phyloP scores from a whole-genome alignment of 92 coral and sea anemone genomes.

The Phenganax stokvisi region DNA sequence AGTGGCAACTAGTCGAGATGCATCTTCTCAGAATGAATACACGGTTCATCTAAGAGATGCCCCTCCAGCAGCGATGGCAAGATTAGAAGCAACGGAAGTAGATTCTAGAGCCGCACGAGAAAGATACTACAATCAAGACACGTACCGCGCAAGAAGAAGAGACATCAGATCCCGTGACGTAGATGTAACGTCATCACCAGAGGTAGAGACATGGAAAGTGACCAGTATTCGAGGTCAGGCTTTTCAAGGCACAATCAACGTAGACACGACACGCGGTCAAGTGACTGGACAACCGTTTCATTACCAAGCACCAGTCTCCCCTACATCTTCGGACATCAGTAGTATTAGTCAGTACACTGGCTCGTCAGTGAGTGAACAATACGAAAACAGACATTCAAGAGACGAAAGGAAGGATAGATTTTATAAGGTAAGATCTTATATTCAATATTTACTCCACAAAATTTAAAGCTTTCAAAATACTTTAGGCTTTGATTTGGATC shows the following conservation, averaged over 20 bases:
- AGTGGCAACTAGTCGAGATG: background rate
- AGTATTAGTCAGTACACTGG: slow-evolving; percentile 31
- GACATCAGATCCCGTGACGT: background rate
- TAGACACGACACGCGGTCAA: slow-evolving; percentile 16
- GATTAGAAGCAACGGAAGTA: slow-evolving; percentile 22
- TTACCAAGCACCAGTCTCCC: slow-evolving; percentile 30
- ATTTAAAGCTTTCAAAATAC: too few species aligned
- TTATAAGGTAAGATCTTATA: slow-evolving; percentile 15
- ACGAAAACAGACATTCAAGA: background rate
- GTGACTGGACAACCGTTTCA: slow-evolving; percentile 38
- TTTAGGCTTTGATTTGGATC: too few species aligned
- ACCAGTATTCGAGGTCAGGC: slow-evolving; percentile 31
- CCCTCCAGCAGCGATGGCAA: slow-evolving; percentile 14
- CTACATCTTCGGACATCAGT: slow-evolving; percentile 16
- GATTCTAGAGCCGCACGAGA: slow-evolving; percentile 14
- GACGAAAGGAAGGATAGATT: background rate
- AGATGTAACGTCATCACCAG: background rate
- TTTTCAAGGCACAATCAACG: slow-evolving; percentile 32
- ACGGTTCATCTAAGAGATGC: slow-evolving; percentile 26
- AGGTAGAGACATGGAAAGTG: slow-evolving; percentile 37
- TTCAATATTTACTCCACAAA: too few species aligned
- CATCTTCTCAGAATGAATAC: background rate
- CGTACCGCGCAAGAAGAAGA: slow-evolving; percentile 21
- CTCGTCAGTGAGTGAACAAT: slow-evolving; percentile 28
- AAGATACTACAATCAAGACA: slow-evolving; percentile 23